Evolutionary conservation across 1,140 invertebrate genomes (phyloP), one percentile per base, ranked within the genome.

Genomic region (Danaus melanippus): DNA sequence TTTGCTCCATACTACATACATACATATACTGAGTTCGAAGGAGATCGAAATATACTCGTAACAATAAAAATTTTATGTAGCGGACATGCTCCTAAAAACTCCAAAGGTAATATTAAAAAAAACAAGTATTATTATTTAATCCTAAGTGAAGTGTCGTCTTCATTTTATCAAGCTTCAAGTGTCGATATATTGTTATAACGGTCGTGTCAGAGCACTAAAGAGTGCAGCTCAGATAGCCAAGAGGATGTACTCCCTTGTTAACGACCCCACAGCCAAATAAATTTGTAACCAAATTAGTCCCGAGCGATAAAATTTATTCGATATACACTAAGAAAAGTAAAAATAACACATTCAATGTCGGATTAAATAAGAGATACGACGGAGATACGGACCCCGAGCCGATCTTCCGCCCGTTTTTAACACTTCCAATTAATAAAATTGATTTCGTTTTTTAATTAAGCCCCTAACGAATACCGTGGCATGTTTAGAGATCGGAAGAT

Each of bases 241-340:
- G 69, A 77, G 74, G 71, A 79, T 84, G 79, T 84, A 82, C 74
- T 66, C 73, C 63, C 81, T 84, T 86, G 81, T 84, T 86, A 86
- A 86, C 84, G 81, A 79, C 75, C 71, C 72, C 69, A 76, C 79
- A 70, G 69, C 76, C 75, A 86, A 84, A 86, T 86, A 86, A 86
- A 86, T 86, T 86, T 85, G 84, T 86, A 86, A 84, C 84, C 81
- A 85, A 86, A 86, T 86, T 86, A 86, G 84, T 84, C 80, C 73
- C 77, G 53, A 75, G 71, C 77, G 81, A 86, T 86, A 86, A 86
- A 86, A 86, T 86, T 86, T 84, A 86, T 86, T 84, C 77, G 80
- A 86, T 74, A 84, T 79, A 72, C 79, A 79, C 72, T 75, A 76
- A 76, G 76, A 74, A 74, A 76, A 84, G 79, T 84, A 84, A 84